Conservation (phyloP, 2,888 invertebrate genomes). For the Catocala nupta region DNA sequence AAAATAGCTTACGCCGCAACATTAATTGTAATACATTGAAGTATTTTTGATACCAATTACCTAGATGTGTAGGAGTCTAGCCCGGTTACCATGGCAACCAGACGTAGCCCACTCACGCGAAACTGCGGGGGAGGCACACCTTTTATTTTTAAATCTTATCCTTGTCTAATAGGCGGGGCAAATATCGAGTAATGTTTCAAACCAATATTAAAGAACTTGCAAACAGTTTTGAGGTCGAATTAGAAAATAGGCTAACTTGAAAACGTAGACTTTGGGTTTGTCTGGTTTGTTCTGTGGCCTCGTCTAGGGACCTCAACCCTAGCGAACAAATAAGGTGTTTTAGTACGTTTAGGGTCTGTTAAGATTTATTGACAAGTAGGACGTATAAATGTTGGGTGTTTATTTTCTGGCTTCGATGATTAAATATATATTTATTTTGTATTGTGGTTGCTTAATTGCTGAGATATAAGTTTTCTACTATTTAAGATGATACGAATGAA, state of each 20-base stretch:
- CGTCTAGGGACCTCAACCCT: slow-evolving; percentile 4
- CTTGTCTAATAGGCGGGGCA: not conserved
- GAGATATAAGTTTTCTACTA: no score
- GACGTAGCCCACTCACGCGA: slow-evolving; percentile 24
- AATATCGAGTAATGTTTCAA: not conserved
- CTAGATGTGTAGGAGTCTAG: slow-evolving; percentile 35
- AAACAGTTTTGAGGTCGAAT: slow-evolving; percentile 8
- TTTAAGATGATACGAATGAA: no score
- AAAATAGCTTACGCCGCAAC: not conserved
- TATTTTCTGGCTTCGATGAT: no score
- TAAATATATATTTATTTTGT: no score
- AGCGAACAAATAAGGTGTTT: not conserved
- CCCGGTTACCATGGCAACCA: slow-evolving; percentile 51
- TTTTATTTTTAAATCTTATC: not conserved
- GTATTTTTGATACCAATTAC: slow-evolving; percentile 27
- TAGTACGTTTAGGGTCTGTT: not conserved
- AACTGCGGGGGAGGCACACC: slow-evolving; percentile 13
- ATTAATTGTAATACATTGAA: no score
- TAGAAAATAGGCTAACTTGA: slow-evolving; percentile 18
- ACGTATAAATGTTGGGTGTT: no score
- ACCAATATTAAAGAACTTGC: not conserved
- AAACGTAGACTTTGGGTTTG: slow-evolving; percentile 16
- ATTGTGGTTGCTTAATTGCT: no score
- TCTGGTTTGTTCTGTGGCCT: slow-evolving; percentile 15
- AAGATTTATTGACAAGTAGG: not conserved